phyloP scores from a whole-genome alignment of 53 echinoderm and acorn worm genomes.

The Actinopyga echinites region DNA sequence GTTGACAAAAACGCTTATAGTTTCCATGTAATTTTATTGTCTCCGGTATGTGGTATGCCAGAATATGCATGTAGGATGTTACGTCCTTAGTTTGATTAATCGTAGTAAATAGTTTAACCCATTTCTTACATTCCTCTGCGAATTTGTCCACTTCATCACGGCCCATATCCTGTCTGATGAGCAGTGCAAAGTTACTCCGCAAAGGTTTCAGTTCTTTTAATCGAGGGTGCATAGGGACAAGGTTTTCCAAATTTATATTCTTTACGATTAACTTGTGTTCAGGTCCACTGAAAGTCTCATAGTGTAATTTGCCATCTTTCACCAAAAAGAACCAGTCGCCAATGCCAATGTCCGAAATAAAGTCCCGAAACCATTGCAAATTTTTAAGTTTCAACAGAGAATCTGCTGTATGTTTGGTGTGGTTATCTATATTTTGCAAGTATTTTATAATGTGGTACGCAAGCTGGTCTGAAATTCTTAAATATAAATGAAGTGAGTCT shows the following conservation, averaged over 20 bases:
- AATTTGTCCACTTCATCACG: not conserved
- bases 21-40: conserved; percentile 1
- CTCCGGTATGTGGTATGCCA: not conserved
- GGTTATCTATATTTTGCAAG: not conserved
- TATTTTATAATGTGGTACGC: conserved; percentile 4
- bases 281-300: not conserved
- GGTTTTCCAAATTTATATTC: not conserved
- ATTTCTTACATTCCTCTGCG: not conserved
- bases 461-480: not conserved
- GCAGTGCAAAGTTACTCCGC: not conserved
- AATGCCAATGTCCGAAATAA: not conserved
- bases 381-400: not conserved
- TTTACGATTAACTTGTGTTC: not conserved
- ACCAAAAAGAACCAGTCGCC: not conserved
- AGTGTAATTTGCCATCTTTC: not conserved
- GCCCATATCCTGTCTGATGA: not conserved
- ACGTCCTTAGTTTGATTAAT: not conserved
- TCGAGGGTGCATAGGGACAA: not conserved
- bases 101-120: not conserved
- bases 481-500: not conserved
- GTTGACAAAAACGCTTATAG: not conserved
- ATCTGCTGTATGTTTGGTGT: not conserved
- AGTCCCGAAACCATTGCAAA: not conserved
- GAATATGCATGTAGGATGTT: conserved; percentile 1
- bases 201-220: not conserved